phyloP scores from a whole-genome alignment of 2,797 vertebrate species.

The Xiphophorus birchmanni region DNA sequence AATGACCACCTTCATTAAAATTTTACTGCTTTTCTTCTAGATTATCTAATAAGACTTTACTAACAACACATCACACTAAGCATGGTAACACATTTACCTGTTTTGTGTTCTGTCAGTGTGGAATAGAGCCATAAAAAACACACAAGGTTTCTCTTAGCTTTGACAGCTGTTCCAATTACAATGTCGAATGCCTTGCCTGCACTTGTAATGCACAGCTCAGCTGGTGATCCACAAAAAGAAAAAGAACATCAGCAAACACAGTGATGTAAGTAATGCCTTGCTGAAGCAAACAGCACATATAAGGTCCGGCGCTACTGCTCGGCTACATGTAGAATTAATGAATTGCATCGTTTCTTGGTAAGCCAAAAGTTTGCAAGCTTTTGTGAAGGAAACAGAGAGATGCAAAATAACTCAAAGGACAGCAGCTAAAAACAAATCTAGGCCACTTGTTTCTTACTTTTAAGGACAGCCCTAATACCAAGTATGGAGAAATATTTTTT shows the following conservation, averaged over 20 bases:
- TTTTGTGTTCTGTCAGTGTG: conserved; percentile 78
- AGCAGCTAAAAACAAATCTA: neutral
- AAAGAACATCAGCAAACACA: conserved; percentile 26
- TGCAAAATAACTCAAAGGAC: conserved; percentile 1
- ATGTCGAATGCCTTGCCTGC: conserved; percentile 83
- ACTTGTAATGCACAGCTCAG: conserved; percentile 61
- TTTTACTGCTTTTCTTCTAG: neutral
- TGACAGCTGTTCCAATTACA: conserved; percentile 81
- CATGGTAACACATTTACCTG: conserved; percentile 56
- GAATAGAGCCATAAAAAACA: conserved; percentile 79
- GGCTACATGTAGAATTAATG: conserved; percentile 9
- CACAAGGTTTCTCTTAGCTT: conserved; percentile 83
- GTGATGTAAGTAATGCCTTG: conserved; percentile 22
- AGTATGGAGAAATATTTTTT: neutral
- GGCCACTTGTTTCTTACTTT: conserved; percentile 8
- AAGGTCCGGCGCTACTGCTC: neutral
- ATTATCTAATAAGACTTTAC: conserved; percentile 9
- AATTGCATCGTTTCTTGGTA: conserved; percentile 20
- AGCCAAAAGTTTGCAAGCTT: conserved; percentile 19
- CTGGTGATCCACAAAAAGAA: conserved; percentile 31
- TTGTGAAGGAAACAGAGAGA: conserved; percentile 1
- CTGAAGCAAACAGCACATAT: conserved; percentile 37
- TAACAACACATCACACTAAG: conserved; percentile 2
- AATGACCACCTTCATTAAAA: neutral
- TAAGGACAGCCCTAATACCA: neutral